Conservation (phyloP, 2,888 invertebrate species). For the Tholera decimalis region DNA sequence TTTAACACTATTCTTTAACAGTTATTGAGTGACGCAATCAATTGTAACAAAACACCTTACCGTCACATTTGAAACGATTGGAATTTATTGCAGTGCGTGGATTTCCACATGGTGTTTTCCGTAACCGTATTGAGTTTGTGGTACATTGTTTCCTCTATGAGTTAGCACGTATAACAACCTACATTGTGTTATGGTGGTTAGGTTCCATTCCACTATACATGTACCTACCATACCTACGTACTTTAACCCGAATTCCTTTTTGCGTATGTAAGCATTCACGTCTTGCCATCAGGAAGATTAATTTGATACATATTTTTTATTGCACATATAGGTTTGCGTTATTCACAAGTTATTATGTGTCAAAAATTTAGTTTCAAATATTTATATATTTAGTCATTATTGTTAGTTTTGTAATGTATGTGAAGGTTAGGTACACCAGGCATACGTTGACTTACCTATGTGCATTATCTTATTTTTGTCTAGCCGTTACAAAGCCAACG, state of each 20-base stretch:
- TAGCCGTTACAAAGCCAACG: too few species aligned
- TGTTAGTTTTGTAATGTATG: too few species aligned
- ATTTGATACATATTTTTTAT: too few species aligned
- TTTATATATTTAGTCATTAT: too few species aligned
- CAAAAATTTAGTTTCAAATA: too few species aligned
- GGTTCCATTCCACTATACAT: not conserved
- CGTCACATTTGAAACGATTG: constrained; percentile 24
- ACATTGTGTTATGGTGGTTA: not conserved
- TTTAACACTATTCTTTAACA: not conserved
- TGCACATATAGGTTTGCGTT: too few species aligned
- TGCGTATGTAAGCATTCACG: not conserved
- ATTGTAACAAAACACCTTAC: not conserved
- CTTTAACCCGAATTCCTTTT: not conserved
- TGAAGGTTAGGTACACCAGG: too few species aligned
- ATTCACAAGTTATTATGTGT: too few species aligned
- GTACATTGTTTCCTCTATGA: constrained; percentile 26
- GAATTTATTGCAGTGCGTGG: constrained; percentile 22
- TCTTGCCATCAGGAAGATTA: not conserved
- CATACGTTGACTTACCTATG: too few species aligned
- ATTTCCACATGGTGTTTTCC: constrained; percentile 42
- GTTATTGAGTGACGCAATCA: constrained; percentile 22
- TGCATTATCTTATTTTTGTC: too few species aligned
- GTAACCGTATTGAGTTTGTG: constrained; percentile 22
- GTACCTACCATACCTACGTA: not conserved
- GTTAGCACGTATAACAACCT: not conserved